Conservation (phyloP, 30 jellyfish, hydroid and myxozoan genomes). For the Chrysaora quinquecirrha region DNA sequence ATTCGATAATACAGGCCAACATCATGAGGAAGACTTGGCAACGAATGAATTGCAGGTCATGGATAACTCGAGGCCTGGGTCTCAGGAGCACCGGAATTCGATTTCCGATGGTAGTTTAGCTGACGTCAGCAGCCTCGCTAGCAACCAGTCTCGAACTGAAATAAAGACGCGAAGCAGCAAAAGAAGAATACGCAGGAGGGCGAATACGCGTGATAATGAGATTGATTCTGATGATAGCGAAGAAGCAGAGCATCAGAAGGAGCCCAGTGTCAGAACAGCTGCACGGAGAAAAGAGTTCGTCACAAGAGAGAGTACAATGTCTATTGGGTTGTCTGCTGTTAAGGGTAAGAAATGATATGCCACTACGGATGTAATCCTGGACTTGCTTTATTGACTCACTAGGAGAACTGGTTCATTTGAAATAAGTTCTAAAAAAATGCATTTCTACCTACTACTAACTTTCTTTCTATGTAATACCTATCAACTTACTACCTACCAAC, state of each 20-base stretch:
- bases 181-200: slow-evolving; percentile 40
- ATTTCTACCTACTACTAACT: too few species aligned
- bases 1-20: too few species aligned
- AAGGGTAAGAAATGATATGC: too few species aligned
- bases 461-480: too few species aligned
- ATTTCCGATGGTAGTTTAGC: slow-evolving; percentile 58
- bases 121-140: slow-evolving; percentile 65
- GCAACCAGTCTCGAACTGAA: slow-evolving; percentile 46
- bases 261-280: background rate
- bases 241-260: background rate
- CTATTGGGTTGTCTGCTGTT: slow-evolving; percentile 22
- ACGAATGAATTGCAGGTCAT: too few species aligned
- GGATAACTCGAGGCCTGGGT: background rate
- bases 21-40: too few species aligned
- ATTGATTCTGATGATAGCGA: slow-evolving; percentile 39
- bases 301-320: slow-evolving; percentile 27
- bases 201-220: background rate
- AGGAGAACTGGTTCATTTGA: too few species aligned
- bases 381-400: too few species aligned
- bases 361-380: too few species aligned
- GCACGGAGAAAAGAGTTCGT: background rate
- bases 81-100: background rate
- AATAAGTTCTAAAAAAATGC: too few species aligned
- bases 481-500: too few species aligned
- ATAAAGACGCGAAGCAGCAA: slow-evolving; percentile 28